Percentiles rank a stretch among this genome's conserved stretches.
Conservation (phyloP, 2,797 vertebrate species). For the Aplochiton taeniatus region DNA sequence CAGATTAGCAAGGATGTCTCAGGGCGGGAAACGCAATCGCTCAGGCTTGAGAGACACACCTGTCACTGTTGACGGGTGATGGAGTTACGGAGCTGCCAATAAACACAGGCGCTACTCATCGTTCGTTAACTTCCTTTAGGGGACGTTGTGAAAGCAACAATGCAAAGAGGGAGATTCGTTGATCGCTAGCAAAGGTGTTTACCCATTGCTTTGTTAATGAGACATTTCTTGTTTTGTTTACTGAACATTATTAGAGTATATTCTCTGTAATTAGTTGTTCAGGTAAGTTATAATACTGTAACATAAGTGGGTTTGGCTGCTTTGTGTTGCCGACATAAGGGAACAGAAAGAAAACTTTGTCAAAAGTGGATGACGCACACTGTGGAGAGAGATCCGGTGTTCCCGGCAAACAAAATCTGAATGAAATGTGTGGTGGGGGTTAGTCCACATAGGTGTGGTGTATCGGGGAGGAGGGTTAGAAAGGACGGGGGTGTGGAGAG, state of each 20-base stretch:
- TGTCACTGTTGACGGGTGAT: slow-evolving; percentile 49
- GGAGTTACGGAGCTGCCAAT: slow-evolving; percentile 31
- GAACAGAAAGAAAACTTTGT: not conserved
- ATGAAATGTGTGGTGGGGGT: slow-evolving; percentile 23
- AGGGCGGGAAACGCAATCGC: slow-evolving; percentile 37
- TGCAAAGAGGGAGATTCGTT: not conserved
- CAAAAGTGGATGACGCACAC: slow-evolving; percentile 1
- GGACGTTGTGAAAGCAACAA: not conserved
- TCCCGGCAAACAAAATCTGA: slow-evolving; percentile 20
- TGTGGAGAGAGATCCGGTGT: not conserved
- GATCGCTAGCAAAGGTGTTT: not conserved
- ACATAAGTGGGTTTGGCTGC: too few relatives aligned
- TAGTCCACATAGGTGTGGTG: slow-evolving; percentile 30
- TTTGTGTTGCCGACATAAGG: too few relatives aligned
- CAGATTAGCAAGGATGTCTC: slow-evolving; percentile 44
- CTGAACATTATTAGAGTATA: too few relatives aligned
- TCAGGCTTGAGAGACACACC: slow-evolving; percentile 70
- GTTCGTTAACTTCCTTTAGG: not conserved
- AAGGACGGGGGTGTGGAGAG: slow-evolving; percentile 35
- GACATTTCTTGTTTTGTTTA: not conserved
- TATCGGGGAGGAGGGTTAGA: slow-evolving; percentile 25
- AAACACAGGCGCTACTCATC: not conserved
- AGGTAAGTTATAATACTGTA: too few relatives aligned
- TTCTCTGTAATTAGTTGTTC: too few relatives aligned
- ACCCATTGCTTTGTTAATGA: not conserved